phyloP scores from a whole-genome alignment of 2,888 invertebrate species.

The Cenopis cana region DNA sequence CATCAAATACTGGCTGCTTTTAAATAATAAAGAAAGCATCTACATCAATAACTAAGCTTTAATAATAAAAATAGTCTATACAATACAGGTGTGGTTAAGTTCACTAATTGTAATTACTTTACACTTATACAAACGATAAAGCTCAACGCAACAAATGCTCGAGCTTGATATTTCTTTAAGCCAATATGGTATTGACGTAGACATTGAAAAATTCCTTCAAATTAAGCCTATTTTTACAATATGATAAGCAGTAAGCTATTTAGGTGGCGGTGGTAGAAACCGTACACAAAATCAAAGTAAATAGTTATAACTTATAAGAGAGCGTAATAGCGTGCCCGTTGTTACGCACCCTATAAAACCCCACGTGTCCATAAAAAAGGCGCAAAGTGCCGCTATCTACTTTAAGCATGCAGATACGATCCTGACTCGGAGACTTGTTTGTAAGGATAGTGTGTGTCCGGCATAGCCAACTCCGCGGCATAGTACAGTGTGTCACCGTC shows the following conservation, averaged over 20 bases:
- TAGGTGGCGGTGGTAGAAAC: not conserved
- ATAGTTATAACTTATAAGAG: too few species aligned
- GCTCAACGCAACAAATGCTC: not conserved
- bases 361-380: not conserved
- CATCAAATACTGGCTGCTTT: not conserved
- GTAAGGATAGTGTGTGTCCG: conserved; percentile 47
- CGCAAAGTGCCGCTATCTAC: not conserved
- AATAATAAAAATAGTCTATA: not conserved
- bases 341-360: not conserved
- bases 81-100: not conserved
- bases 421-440: conserved; percentile 49
- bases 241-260: too few species aligned
- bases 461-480: conserved; percentile 66
- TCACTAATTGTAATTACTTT: conserved; percentile 1
- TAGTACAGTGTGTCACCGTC: conserved; percentile 76
- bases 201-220: not conserved
- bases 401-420: conserved; percentile 13
- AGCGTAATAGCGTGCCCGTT: not conserved
- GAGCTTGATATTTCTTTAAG: not conserved
- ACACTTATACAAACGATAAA: not conserved
- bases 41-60: not conserved
- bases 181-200: not conserved
- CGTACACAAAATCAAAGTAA: not conserved
- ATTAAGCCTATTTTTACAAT: not conserved
- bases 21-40: not conserved